Evolutionary conservation across 2,113 vertebrate species (phyloP), one percentile per base, ranked within the genome.

Genomic region (Aplodontia rufa): DNA sequence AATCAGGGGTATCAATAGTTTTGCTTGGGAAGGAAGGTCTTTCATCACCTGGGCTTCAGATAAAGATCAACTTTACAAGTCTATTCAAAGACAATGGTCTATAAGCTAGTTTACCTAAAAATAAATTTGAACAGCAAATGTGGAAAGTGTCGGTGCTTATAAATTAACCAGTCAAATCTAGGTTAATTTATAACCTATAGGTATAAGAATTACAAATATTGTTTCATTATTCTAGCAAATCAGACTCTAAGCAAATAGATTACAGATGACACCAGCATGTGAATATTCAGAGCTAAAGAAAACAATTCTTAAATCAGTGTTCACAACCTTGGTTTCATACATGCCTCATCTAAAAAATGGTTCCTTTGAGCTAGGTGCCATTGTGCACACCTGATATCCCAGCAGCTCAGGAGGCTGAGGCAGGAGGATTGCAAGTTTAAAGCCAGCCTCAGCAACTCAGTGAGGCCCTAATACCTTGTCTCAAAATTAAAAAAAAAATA

Each of bases 111-210:
- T 5, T 13, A 92, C 45, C 79, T 69, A 79, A 94, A 94, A 95
- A 55, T 68, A 95, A 32, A 86, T 90, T 24, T 79, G 58, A 95
- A 95, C 26, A 92, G 55, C 28, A 91, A 91, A 91, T 86, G 24
- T 96, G 69, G 74, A 51, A 92, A 96, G 83, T 51, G 22, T 45
- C 91, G 53, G 49, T 92, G 45, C 37, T 95, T 96, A 90, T 87
- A 95, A 95, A 87, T 93, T 92, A 94, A 40, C 42, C 47, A 92
- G 76, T 82, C 40, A 93, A 87, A 87, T 91, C 35, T 81, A 92
- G 32, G 12, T 74, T n/a, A n/a, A n/a, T n/a, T n/a, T n/a, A 76
- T 79, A 47, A 22, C n/a, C n/a, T n/a, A n/a, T n/a, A 89, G 17
- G 28, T 79, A 93, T 78, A 87, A 86, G 84, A 95, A 95, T 83